These are phyloP conservation scores for Aquatica leii DNA, from an alignment of 2,888 invertebrate species.

Conservation along the genomic window DNA sequence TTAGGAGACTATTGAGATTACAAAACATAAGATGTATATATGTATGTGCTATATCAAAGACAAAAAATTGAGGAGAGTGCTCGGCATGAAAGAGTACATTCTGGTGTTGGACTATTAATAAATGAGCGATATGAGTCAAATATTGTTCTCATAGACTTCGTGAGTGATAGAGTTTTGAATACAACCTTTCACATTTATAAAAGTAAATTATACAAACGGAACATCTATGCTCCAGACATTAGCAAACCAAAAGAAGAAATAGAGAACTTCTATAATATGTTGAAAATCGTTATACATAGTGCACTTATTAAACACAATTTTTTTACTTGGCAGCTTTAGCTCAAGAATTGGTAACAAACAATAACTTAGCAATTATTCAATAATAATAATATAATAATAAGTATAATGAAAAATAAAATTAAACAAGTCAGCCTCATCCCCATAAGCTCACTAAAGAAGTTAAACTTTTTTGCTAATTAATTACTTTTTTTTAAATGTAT, in stretches of 20 bases:
- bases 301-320: background rate
- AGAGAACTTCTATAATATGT: background rate
- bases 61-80: background rate
- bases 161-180: background rate
- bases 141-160: background rate
- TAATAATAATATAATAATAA: no score
- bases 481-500: no score
- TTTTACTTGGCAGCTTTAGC: background rate
- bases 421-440: no score
- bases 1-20: background rate
- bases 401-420: no score
- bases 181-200: background rate
- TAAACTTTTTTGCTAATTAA: no score
- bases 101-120: background rate
- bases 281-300: background rate
- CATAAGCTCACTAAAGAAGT: no score
- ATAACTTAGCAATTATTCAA: background rate
- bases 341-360: background rate
- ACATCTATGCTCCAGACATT: background rate
- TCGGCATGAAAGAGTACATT: background rate
- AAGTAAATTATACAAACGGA: background rate
- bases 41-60: background rate
- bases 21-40: background rate
- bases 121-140: background rate
- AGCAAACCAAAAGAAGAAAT: background rate